phyloP scores from a whole-genome alignment of 2,113 vertebrate species.

The Dinomys branickii region DNA sequence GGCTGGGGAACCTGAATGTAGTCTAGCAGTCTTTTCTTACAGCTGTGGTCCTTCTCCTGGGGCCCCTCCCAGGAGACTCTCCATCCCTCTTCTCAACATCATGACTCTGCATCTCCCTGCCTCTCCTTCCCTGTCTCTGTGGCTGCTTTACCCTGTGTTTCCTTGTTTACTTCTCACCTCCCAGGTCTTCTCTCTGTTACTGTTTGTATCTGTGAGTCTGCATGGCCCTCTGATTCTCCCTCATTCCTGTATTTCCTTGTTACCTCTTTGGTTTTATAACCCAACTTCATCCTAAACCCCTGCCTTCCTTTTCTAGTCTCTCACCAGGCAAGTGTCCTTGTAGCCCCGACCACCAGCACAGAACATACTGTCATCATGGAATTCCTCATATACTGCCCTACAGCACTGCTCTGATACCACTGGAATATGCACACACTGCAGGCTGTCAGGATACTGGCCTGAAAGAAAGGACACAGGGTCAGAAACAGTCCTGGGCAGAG shows the following conservation, averaged over 20 bases:
- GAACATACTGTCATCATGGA: not conserved
- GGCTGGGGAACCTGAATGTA: too few species aligned
- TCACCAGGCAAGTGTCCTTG: not conserved
- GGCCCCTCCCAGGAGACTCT: too few species aligned
- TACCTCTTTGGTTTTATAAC: not conserved
- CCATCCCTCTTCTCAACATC: too few species aligned
- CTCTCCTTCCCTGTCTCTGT: too few species aligned
- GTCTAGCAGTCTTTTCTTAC: too few species aligned
- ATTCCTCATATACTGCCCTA: not conserved
- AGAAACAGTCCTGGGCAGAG: not conserved
- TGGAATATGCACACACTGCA: not conserved
- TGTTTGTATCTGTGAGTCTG: too few species aligned
- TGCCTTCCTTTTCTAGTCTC: not conserved
- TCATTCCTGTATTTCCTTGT: not conserved
- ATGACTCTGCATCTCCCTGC: too few species aligned
- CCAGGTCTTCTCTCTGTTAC: too few species aligned
- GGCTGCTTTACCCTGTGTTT: too few species aligned
- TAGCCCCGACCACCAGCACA: not conserved
- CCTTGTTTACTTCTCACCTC: too few species aligned
- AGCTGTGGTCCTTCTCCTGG: too few species aligned
- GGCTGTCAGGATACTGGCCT: not conserved
- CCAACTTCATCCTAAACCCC: not conserved
- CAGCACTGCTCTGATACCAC: not conserved
- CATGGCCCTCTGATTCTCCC: too few species aligned
- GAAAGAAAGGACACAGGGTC: not conserved